These are phyloP conservation scores for Psettodes erumei DNA, from an alignment of 2,113 vertebrate genomes.

Conservation along the genomic window DNA sequence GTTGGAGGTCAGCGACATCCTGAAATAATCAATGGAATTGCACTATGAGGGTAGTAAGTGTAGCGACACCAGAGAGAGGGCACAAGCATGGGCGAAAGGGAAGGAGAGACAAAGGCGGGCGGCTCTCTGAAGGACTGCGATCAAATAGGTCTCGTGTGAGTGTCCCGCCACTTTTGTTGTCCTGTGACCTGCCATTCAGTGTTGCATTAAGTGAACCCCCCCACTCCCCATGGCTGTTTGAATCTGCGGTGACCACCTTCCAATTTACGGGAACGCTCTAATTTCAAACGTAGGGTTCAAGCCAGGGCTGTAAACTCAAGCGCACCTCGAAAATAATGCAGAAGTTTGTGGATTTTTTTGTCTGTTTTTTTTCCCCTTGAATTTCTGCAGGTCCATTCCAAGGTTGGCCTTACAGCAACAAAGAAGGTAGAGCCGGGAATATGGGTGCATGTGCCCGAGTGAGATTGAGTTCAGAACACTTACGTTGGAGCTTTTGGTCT, in stretches of 20 bases:
- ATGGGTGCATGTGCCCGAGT: constrained; percentile 58
- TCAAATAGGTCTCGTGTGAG: constrained; percentile 68
- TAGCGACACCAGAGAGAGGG: constrained; percentile 55
- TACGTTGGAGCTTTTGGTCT: constrained; percentile 71
- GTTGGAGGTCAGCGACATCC: constrained; percentile 65
- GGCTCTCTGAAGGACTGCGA: constrained; percentile 65
- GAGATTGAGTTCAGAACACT: constrained; percentile 76
- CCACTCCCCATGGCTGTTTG: constrained; percentile 57
- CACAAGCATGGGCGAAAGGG: constrained; percentile 47
- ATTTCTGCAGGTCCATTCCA: constrained; percentile 67
- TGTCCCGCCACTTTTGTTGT: constrained; percentile 65
- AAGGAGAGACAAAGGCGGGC: constrained; percentile 57
- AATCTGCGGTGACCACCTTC: constrained; percentile 56
- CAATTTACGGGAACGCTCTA: constrained; percentile 63
- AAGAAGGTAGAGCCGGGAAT: constrained; percentile 59
- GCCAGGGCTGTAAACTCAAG: constrained; percentile 69
- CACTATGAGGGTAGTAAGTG: constrained; percentile 46
- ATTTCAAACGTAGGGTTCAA: constrained; percentile 71
- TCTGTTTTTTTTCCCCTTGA: constrained; percentile 42
- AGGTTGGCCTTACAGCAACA: constrained; percentile 70
- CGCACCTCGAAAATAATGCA: constrained; percentile 70
- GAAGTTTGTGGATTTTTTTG: no score
- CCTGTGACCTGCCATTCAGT: constrained; percentile 73
- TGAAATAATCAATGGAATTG: constrained; percentile 70
- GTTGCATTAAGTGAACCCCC: constrained; percentile 62